These are phyloP conservation scores for Drosophila santomea DNA, from an alignment of 1,140 invertebrate species.

Conservation along the genomic window DNA sequence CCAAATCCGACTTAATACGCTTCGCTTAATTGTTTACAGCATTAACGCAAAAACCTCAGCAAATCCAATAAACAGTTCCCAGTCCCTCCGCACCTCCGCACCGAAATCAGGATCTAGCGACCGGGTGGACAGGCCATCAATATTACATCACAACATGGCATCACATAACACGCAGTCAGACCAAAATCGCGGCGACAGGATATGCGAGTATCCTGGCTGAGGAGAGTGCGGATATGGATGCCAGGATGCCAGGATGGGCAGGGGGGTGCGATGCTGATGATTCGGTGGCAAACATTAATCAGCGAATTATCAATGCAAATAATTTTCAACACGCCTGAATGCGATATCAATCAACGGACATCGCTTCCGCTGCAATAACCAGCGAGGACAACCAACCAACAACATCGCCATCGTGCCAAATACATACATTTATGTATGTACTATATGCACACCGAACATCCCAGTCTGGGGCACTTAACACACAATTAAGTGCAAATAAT, in stretches of 20 bases:
- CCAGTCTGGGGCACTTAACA: slow-evolving; percentile 75
- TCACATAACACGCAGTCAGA: slow-evolving; percentile 55
- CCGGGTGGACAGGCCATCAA: slow-evolving; percentile 58
- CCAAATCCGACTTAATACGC: slow-evolving; percentile 78
- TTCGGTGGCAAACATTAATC: slow-evolving; percentile 79
- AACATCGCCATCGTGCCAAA: slow-evolving; percentile 17
- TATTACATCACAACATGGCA: slow-evolving; percentile 66
- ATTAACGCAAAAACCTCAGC: slow-evolving; percentile 79
- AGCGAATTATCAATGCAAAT: slow-evolving; percentile 83
- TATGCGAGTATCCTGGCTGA: slow-evolving; percentile 10
- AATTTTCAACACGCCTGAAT: slow-evolving; percentile 82
- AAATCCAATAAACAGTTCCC: slow-evolving; percentile 74
- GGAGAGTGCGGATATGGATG: neutral
- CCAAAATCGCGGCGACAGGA: slow-evolving; percentile 69
- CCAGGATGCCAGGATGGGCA: neutral
- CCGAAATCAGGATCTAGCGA: slow-evolving; percentile 22
- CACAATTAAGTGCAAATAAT: slow-evolving; percentile 83
- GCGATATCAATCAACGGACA: slow-evolving; percentile 81
- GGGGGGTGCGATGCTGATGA: slow-evolving; percentile 3
- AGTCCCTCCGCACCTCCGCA: slow-evolving; percentile 9
- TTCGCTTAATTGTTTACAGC: slow-evolving; percentile 82
- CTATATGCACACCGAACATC: slow-evolving; percentile 26
- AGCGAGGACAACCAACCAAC: slow-evolving; percentile 28
- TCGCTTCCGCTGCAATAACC: slow-evolving; percentile 73
- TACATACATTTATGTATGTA: slow-evolving; percentile 4